A percentile compares a stretch with the other conserved stretches of the same genome.
Evolutionary conservation across 2,888 invertebrate species (phyloP).

Genomic region (Tenodera sinensis): DNA sequence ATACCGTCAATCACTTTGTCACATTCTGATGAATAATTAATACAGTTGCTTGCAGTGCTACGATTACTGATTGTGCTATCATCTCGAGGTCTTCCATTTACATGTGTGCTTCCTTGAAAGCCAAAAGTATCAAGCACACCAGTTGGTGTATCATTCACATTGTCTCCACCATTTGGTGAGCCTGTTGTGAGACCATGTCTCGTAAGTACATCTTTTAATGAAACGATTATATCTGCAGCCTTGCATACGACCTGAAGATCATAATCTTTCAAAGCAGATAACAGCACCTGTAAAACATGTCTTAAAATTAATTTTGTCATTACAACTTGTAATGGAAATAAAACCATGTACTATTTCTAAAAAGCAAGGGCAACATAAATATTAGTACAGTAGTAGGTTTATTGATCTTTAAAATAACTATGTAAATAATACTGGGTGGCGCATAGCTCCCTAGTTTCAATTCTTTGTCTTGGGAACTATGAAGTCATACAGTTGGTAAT

Average conservation of each 20-base stretch:
- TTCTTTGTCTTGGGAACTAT: too few species aligned
- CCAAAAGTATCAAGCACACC: not conserved
- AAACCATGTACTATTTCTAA: too few species aligned
- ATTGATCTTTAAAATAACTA: too few species aligned
- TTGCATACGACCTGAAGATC: conserved; percentile 67
- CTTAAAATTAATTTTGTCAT: not conserved
- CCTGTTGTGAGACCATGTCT: conserved; percentile 16
- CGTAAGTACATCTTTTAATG: conserved; percentile 13
- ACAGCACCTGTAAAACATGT: conserved; percentile 47
- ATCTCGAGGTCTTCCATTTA: not conserved
- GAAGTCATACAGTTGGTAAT: too few species aligned
- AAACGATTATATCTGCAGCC: conserved; percentile 52
- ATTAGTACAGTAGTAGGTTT: too few species aligned
- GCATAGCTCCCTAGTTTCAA: too few species aligned
- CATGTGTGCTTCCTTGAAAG: not conserved
- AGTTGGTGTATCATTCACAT: not conserved
- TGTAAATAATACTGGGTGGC: too few species aligned
- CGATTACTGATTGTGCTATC: not conserved
- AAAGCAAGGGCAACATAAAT: too few species aligned
- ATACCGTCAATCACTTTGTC: conserved; percentile 60
- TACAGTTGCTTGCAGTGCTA: not conserved
- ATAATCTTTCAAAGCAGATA: conserved; percentile 64
- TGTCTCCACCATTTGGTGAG: not conserved
- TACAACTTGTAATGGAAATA: too few species aligned
- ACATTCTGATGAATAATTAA: not conserved